A percentile compares a stretch with the other conserved stretches of the same genome.
phyloP scores from a whole-genome alignment of 2,797 vertebrate species.

The Lagodon rhomboides region DNA sequence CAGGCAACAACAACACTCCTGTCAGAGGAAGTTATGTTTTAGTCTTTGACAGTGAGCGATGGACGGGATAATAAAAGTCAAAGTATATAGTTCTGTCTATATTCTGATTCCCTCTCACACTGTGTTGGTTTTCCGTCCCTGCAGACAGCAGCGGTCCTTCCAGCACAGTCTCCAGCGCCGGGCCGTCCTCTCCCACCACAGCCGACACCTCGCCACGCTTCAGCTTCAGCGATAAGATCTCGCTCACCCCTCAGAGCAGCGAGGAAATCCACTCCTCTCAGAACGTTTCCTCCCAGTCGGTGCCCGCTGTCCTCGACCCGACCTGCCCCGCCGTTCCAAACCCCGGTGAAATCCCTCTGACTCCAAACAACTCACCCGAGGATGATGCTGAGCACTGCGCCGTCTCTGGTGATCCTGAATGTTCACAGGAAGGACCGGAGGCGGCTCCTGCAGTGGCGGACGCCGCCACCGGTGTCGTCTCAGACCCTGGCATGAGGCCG shows the following conservation, averaged over 20 bases:
- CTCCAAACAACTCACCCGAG: conserved; percentile 66
- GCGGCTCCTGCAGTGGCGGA: background rate
- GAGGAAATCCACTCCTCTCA: conserved; percentile 86
- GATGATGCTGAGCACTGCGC: conserved; percentile 41
- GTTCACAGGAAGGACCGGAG: conserved; percentile 15
- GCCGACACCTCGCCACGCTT: conserved; percentile 91
- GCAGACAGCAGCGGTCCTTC: conserved; percentile 98
- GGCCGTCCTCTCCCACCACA: conserved; percentile 94
- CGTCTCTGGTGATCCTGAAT: background rate
- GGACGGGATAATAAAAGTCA: too few species aligned
- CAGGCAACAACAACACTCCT: too few species aligned
- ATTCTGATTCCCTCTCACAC: background rate
- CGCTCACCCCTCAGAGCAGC: conserved; percentile 86
- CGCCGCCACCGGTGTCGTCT: background rate
- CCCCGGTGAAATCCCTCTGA: conserved; percentile 52
- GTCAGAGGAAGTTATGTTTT: too few species aligned
- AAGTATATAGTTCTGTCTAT: too few species aligned
- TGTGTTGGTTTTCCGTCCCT: conserved; percentile 51
- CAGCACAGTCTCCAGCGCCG: conserved; percentile 96
- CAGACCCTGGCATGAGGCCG: conserved; percentile 42
- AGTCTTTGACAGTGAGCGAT: too few species aligned
- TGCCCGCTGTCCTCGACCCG: conserved; percentile 34
- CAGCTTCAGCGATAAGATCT: conserved; percentile 91
- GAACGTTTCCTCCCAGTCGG: conserved; percentile 56
- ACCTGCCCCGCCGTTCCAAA: conserved; percentile 27